phyloP scores from a whole-genome alignment of 1,140 invertebrate genomes.

The Yoshiicerus persimilis region DNA sequence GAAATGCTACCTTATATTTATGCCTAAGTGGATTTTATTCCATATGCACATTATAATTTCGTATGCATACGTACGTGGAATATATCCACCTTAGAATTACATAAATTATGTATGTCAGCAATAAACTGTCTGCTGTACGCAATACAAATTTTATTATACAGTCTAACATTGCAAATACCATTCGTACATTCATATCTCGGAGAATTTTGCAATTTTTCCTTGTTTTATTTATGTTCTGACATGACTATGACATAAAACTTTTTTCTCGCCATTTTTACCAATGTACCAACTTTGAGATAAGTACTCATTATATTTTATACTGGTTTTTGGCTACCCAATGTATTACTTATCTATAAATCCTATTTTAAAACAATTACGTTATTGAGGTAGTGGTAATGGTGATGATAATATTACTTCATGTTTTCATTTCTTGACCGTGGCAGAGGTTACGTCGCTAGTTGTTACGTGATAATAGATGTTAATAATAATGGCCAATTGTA shows the following conservation, averaged over 20 bases:
- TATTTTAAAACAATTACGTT: neutral
- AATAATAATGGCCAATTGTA: neutral
- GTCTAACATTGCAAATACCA: neutral
- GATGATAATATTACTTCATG: neutral
- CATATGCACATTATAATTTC: no score
- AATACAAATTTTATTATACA: no score
- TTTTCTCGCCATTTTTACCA: no score
- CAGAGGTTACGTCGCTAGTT: neutral
- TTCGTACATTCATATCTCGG: no score
- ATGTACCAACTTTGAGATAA: no score
- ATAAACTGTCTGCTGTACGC: neutral
- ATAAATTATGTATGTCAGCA: neutral
- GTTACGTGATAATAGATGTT: neutral
- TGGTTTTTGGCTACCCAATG: no score
- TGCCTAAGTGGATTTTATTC: no score
- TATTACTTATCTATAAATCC: no score
- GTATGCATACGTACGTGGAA: neutral
- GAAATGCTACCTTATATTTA: neutral
- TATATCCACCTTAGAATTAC: neutral
- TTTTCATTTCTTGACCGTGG: neutral
- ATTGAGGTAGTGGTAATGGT: neutral
- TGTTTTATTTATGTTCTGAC: neutral
- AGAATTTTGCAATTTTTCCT: neutral
- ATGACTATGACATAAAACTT: no score
- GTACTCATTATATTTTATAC: no score